These are phyloP conservation scores for Pachyseris speciosa DNA, from an alignment of 64 coral and sea anemone species.

Conservation along the genomic window DNA sequence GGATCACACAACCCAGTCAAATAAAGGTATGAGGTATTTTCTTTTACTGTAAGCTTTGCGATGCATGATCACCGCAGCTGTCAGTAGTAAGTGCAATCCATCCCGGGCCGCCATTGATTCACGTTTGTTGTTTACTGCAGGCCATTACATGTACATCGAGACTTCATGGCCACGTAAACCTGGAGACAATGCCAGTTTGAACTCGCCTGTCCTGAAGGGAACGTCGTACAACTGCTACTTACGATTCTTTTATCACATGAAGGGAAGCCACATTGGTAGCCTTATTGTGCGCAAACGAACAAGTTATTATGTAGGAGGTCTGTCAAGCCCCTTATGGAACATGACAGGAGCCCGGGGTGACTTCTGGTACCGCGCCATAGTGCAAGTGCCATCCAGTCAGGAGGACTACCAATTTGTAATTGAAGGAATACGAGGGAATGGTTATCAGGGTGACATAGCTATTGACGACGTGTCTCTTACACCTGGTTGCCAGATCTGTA, in stretches of 20 bases:
- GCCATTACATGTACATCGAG: constrained; percentile 95
- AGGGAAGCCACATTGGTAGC: constrained; percentile 84
- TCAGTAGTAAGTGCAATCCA: no score
- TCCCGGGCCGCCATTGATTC: no score
- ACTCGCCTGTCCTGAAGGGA: constrained; percentile 83
- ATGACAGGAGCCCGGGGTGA: constrained; percentile 87
- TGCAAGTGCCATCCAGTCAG: constrained; percentile 31
- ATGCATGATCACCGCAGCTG: no score
- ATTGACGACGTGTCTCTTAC: constrained; percentile 96
- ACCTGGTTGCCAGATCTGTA: constrained; percentile 79
- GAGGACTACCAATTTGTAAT: constrained; percentile 96
- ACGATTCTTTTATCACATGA: constrained; percentile 99
- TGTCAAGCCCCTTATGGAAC: constrained; percentile 80
- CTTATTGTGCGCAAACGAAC: constrained; percentile 69
- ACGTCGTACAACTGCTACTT: constrained; percentile 75
- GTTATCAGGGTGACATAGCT: constrained; percentile 91
- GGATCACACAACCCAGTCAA: constrained; percentile 71
- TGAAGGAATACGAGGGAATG: constrained; percentile 82
- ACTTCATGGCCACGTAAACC: constrained; percentile 90
- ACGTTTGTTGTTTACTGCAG: constrained; percentile 11
- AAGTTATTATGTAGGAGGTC: constrained; percentile 34
- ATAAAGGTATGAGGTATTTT: constrained; percentile 29
- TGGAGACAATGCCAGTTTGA: constrained; percentile 89
- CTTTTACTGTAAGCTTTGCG: no score
- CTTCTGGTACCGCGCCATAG: constrained; percentile 85